phyloP scores from a whole-genome alignment of 2,113 vertebrate genomes.

The Nicator chloris region DNA sequence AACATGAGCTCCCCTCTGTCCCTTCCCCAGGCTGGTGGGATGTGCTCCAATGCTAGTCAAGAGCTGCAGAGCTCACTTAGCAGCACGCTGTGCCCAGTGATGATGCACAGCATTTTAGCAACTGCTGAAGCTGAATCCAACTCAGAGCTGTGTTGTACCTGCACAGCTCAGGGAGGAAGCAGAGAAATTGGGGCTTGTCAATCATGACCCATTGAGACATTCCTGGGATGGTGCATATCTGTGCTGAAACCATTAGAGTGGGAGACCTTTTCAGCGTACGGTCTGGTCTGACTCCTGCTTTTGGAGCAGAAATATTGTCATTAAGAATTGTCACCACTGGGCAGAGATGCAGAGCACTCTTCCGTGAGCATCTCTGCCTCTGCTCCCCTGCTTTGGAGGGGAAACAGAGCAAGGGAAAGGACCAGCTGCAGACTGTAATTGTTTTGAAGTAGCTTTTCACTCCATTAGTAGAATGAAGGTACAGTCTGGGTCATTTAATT shows the following conservation, averaged over 20 bases:
- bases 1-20: neutral
- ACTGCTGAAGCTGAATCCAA: neutral
- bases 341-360: neutral
- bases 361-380: neutral
- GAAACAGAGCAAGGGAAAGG: neutral
- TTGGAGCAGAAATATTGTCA: neutral
- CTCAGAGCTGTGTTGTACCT: neutral
- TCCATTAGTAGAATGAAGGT: neutral
- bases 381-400: neutral
- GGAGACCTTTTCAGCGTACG: neutral
- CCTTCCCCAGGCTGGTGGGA: neutral
- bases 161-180: neutral
- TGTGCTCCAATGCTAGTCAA: accelerated
- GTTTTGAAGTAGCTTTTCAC: neutral
- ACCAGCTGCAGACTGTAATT: neutral
- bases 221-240: neutral
- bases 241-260: neutral
- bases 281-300: neutral
- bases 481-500: neutral
- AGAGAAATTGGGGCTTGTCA: neutral
- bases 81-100: neutral
- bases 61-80: neutral
- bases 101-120: neutral
- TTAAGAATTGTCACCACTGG: neutral
- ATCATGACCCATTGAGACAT: neutral